A percentile compares a stretch with the other conserved stretches of the same genome.
Evolutionary conservation across 2,797 vertebrate species (phyloP).

Genomic region (Anabacerthia variegaticeps): DNA sequence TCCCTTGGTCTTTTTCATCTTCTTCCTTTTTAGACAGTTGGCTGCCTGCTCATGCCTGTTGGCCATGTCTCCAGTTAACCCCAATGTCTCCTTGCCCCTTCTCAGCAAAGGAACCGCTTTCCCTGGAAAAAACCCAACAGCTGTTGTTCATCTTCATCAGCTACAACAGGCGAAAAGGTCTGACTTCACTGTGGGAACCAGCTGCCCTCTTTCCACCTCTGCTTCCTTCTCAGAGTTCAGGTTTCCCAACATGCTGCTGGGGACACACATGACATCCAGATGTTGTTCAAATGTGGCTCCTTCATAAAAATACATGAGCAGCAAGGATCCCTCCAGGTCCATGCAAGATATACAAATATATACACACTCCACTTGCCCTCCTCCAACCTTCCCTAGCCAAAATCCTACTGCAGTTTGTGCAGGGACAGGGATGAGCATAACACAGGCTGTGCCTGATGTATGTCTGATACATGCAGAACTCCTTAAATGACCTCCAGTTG

Average conservation of each 20-base stretch:
- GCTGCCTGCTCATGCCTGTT: background rate
- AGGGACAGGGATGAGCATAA: background rate
- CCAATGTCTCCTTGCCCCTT: background rate
- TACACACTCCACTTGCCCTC: background rate
- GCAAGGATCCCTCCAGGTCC: background rate
- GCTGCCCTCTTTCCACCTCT: conserved; percentile 13
- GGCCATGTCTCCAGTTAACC: background rate
- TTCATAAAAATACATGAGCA: background rate
- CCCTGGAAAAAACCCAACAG: background rate
- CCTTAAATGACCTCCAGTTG: background rate
- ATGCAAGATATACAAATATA: background rate
- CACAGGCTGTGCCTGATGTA: background rate
- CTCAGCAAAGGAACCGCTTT: background rate
- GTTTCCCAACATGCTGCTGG: background rate
- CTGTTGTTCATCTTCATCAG: conserved; percentile 8
- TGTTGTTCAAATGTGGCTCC: background rate
- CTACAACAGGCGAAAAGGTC: background rate
- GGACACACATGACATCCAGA: background rate
- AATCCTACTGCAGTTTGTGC: background rate
- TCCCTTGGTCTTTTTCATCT: background rate
- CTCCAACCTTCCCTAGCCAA: background rate
- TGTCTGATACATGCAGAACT: fast-evolving
- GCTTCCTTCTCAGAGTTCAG: conserved; percentile 24
- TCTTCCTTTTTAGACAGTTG: background rate
- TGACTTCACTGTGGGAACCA: conserved; percentile 5